Conservation (phyloP, 2,888 invertebrate genomes). For the Nebria salina region DNA sequence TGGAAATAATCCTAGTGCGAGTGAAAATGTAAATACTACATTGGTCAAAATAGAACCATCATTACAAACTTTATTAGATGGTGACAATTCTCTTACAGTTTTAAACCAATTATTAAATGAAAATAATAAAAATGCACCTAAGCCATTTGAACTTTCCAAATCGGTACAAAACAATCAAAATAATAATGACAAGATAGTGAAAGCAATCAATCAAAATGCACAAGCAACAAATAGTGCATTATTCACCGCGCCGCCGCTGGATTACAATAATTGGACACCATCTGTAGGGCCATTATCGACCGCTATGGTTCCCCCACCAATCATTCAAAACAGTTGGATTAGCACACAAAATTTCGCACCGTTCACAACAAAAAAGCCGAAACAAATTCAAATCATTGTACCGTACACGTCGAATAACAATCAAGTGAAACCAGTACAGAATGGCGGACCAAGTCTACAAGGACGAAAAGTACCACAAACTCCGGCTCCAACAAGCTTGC, state of each 20-base stretch:
- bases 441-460: conserved; percentile 54
- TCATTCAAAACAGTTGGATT: conserved; percentile 55
- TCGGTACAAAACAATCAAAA: conserved; percentile 7
- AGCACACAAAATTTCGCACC: conserved; percentile 48
- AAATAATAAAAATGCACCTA: conserved; percentile 45
- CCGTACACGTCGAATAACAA: conserved; percentile 75
- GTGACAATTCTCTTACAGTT: conserved; percentile 17
- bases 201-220: conserved; percentile 35
- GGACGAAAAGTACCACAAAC: conserved; percentile 65
- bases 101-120: conserved; percentile 43
- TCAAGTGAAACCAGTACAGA: conserved; percentile 17
- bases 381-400: conserved; percentile 81
- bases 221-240: conserved; percentile 46
- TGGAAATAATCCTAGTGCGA: conserved; percentile 21
- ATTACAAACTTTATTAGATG: conserved; percentile 33
- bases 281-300: conserved; percentile 50
- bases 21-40: conserved; percentile 26
- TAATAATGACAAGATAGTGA: neutral
- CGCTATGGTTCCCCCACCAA: conserved; percentile 55
- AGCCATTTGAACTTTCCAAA: conserved; percentile 32
- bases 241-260: conserved; percentile 54
- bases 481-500: conserved; percentile 44
- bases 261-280: conserved; percentile 55
- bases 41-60: conserved; percentile 39
- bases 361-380: conserved; percentile 64